Base-by-base conservation (phyloP, 2,888 invertebrate species). In the Ditula angustiorana region DNA sequence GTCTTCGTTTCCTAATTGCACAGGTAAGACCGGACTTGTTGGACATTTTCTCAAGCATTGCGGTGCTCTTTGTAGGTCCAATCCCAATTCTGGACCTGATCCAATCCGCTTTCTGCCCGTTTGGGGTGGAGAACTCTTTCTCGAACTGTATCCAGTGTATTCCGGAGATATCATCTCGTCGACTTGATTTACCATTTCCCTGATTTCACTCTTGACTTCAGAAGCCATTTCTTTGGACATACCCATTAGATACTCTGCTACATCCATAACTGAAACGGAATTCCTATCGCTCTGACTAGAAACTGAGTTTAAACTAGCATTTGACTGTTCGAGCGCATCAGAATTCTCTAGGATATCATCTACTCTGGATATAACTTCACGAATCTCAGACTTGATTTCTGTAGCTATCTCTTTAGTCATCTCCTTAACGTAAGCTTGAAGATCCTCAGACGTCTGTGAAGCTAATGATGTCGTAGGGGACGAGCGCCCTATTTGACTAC, bases 341-440 rank as follows among this genome's bases (percentile, higher is more conserved):
- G 95, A 94, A 79, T 95, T 96, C 68, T 96, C 96, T 30, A 96
- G 85, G 52, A 96, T 96, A 78, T 96, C 96, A 72, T 97, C 96
- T 0, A 97, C 96, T 83, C 95, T 95, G 1, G 95, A 96, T 72
- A 96, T 96, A 0, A 97, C 96, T 83, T 95, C 96, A 5, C 96
- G 93, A 41, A 97, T 95, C 90, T 96, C 96, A 1, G 96, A 96
- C 80, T 96, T 96, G 19, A 97, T 96, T 86, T 96, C 96, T 8
- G 96, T 96, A 0, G 96, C 96, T 68, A 96, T 88, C 86, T 96
- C 96, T 85, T 94, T 95, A 3, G 96, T 96, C 83, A 96, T 95
- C 85, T 96, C 96, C 74, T 96, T 95, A 1, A 96, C 95, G 75
- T 96, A 96, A 0, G 96, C 96, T 73, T 96, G 95, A 26, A 96